These are phyloP conservation scores for Aurelia aurita DNA, from an alignment of 30 jellyfish, hydroid and myxozoan species.

Conservation along the genomic window DNA sequence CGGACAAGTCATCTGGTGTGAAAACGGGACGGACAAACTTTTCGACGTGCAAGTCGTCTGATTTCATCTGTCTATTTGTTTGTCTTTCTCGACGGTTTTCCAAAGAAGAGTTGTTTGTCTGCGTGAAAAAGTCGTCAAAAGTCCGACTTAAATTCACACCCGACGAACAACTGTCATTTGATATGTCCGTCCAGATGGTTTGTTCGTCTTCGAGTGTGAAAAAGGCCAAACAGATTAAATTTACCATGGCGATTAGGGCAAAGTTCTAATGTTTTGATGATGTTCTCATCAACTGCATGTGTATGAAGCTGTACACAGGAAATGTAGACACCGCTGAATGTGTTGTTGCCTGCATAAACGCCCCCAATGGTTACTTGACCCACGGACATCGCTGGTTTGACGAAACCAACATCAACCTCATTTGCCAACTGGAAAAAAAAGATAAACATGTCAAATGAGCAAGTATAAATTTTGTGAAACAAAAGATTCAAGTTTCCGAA, in stretches of 20 bases:
- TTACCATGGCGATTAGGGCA: slow-evolving; percentile 68
- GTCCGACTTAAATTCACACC: too few relatives aligned
- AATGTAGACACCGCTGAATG: background rate
- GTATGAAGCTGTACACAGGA: slow-evolving; percentile 52
- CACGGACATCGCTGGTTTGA: slow-evolving; percentile 9
- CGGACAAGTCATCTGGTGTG: too few relatives aligned
- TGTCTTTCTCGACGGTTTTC: too few relatives aligned
- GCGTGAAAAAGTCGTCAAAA: background rate
- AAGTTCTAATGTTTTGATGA: slow-evolving; percentile 34
- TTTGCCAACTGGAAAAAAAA: background rate
- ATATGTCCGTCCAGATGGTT: too few relatives aligned
- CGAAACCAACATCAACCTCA: slow-evolving; percentile 3
- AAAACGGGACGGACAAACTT: too few relatives aligned
- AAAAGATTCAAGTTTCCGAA: too few relatives aligned
- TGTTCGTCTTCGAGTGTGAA: background rate
- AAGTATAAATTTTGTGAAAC: too few relatives aligned
- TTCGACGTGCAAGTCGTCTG: too few relatives aligned
- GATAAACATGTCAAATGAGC: too few relatives aligned
- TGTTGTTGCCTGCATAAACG: background rate
- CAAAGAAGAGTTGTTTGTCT: too few relatives aligned
- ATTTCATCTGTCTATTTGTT: too few relatives aligned
- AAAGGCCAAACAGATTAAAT: background rate
- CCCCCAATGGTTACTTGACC: slow-evolving; percentile 1
- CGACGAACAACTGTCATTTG: too few relatives aligned
- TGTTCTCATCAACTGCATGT: slow-evolving; percentile 30